Conservation (phyloP, 2,888 invertebrate genomes). For the Torymus auratus region DNA sequence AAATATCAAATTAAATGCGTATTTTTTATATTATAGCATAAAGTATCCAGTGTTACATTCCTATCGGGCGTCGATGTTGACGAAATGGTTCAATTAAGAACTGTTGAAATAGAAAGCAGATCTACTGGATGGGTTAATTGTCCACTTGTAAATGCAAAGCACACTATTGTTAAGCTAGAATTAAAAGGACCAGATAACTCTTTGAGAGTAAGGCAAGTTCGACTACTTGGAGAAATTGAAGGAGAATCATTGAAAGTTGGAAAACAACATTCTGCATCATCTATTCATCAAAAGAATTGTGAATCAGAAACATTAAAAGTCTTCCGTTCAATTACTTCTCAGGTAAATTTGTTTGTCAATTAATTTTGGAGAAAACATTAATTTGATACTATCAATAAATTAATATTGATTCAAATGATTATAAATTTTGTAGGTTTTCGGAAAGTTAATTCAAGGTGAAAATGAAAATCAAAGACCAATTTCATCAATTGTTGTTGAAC, state of each 20-base stretch:
- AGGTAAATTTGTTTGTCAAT: constrained; percentile 78
- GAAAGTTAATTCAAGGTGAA: constrained; percentile 89
- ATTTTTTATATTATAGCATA: constrained; percentile 83
- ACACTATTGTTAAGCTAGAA: constrained; percentile 86
- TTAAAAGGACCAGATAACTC: constrained; percentile 95
- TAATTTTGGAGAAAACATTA: not conserved
- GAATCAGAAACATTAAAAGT: constrained; percentile 95
- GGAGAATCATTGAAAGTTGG: constrained; percentile 79
- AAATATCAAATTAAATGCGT: not conserved
- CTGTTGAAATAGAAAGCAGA: constrained; percentile 91
- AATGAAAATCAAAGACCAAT: constrained; percentile 66
- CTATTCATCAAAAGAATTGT: constrained; percentile 90
- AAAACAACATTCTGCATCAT: constrained; percentile 78
- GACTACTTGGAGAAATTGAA: constrained; percentile 82
- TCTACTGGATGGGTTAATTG: constrained; percentile 95
- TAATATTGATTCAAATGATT: not conserved
- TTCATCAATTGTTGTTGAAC: constrained; percentile 61
- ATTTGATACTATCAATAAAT: not conserved
- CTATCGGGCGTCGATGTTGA: constrained; percentile 89
- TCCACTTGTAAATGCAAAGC: constrained; percentile 81
- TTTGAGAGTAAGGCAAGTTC: constrained; percentile 90
- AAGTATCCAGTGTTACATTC: constrained; percentile 91
- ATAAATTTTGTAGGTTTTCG: constrained; percentile 84
- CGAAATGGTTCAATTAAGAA: constrained; percentile 87
- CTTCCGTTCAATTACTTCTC: constrained; percentile 93